Evolutionary conservation across 2,113 vertebrate species (phyloP).

Genomic region (Cololabis saira): DNA sequence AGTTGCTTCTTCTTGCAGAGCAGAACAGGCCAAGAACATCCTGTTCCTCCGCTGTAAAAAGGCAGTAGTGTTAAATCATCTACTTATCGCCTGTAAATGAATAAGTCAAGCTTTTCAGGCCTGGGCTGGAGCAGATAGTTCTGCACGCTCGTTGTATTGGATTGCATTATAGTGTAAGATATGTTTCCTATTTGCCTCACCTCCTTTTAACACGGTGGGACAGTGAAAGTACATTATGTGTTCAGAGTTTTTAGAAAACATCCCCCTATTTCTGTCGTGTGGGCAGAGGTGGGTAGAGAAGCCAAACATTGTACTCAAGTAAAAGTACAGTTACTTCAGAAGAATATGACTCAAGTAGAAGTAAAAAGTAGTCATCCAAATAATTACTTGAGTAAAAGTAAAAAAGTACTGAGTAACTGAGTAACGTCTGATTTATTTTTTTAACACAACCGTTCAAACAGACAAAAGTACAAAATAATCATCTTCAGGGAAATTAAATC

Average conservation of each 20-base stretch:
- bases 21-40: not conserved
- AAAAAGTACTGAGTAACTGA: too few species aligned
- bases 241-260: constrained; percentile 9
- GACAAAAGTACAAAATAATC: too few species aligned
- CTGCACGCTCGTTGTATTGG: not conserved
- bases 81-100: not conserved
- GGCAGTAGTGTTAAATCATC: constrained; percentile 1
- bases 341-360: too few species aligned
- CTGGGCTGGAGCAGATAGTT: not conserved
- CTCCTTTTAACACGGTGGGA: not conserved
- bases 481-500: too few species aligned
- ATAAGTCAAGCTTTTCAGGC: not conserved
- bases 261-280: not conserved
- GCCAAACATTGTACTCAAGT: too few species aligned
- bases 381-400: too few species aligned
- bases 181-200: constrained; percentile 13
- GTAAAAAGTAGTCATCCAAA: too few species aligned
- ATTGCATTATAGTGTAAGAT: not conserved
- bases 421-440: too few species aligned
- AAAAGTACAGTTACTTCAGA: too few species aligned
- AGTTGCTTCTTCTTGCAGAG: not conserved
- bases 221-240: constrained; percentile 2
- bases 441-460: too few species aligned
- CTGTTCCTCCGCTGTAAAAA: not conserved
- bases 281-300: too few species aligned